Base-by-base conservation (phyloP, 2,888 invertebrate species). In the Tachina grossa region DNA sequence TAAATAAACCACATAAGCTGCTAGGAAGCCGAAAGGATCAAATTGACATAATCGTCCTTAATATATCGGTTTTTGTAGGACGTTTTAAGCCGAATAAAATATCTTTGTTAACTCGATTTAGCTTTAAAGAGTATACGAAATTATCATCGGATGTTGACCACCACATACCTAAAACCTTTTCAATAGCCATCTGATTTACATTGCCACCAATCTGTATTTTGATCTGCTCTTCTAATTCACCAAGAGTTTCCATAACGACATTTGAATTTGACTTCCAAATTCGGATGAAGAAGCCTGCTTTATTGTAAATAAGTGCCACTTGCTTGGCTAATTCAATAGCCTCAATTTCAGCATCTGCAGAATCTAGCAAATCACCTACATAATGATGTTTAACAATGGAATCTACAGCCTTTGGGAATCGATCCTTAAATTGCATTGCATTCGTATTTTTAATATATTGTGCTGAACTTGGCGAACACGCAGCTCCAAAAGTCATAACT, bases 121-220 rank as follows among this genome's bases (percentile, higher is more conserved):
- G 1, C 47, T 47, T 47, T 13, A 47, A 47, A 11, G 47, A 47
- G 13, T 47, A 47, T 2, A 10, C 9, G n/a, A 47, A 47, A 13
- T 47, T 47, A 14, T 49, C 47, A 14, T 66, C 31, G 6, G 49
- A 9, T 13, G 31, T 66, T 14, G 47, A 66, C 31, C 66, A 66
- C 65, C 65, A 65, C 65, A 65, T 65, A 2, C 49, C 31, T 49
- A 66, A 66, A 2, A 31, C 47, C 47, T 53, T 68, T 41, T 68
- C 51, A 4, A 39, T 68, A 39, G 66, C 16, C 63, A 65, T 65
- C 3, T 63, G 19, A 9, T 16, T 19, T 53, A 31, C 2, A 41
- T 43, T n/a, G 41, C 41, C n/a, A 61, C 39, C 39, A 47, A 47
- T 47, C 47, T 47, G 41, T 41, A 61, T 39, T 61, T 41, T 61